Evolutionary conservation across 2,888 invertebrate genomes (phyloP), one percentile per base, ranked within the genome.

Genomic region (Orthosia incerta): DNA sequence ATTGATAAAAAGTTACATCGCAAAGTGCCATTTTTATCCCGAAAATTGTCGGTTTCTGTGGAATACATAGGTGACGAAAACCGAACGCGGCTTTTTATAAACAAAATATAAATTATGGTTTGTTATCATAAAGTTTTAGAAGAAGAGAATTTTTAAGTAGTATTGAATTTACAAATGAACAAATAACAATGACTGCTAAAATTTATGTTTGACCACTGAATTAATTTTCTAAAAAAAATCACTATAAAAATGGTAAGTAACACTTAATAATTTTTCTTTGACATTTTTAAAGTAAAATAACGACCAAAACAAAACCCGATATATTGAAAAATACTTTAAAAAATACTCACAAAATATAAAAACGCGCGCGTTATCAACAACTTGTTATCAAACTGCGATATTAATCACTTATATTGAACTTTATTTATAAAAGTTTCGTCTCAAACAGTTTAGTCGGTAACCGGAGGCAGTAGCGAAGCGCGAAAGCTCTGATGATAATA

Each of bases 401-500:
- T 63, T 46, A 59, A 60, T 61, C 86, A 86, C 82, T 86, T 61
- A 46, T 74, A 71, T 16, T 16, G 1, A 78, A 31, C n/a, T 65
- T 73, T 70, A 31, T 68, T 51, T 56, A 57, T 26, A 53, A 31
- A 69, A 64, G 53, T 51, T 72, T 71, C 50, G 46, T 62, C n/a
- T 63, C 46, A 16, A 23, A 66, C 31, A 18, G 48, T 71, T 67
- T 55, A n/a, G 20, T 81, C 80, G 70, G 84, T 79, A 78, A 83
- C 76, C 53, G 79, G 73, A 69, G 76, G 80, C 83, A 85, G 87
- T 80, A 87, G 88, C 79, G 84, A 57, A 85, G 76, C 90, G 90
- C 88, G 91, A 91, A 89, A 91, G 89, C 88, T 90, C 90, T 77
- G 83, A 68, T 82, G 87, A 87, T 89, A 90, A 88, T 94, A 91